Evolutionary conservation across 2,113 vertebrate species (phyloP).

Genomic region (Siniperca knerii): DNA sequence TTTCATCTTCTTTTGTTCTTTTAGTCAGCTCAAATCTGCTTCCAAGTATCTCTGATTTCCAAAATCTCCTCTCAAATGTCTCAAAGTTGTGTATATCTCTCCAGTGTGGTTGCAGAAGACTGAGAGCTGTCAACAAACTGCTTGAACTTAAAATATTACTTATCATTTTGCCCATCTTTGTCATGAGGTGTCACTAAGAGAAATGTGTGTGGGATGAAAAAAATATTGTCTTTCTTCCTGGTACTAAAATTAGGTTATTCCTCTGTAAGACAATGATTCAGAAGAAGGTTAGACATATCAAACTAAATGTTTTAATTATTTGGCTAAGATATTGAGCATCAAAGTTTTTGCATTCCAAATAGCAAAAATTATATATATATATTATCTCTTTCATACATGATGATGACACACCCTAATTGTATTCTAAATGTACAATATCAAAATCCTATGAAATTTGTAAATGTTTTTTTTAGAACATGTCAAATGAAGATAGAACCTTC

Average conservation of each 20-base stretch:
- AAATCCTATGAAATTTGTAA: too few species aligned
- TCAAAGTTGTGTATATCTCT: neutral
- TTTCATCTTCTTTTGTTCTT: neutral
- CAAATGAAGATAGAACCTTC: too few species aligned
- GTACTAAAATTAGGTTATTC: neutral
- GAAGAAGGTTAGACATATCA: neutral
- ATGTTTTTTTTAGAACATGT: too few species aligned
- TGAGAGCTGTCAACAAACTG: too few species aligned
- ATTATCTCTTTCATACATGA: too few species aligned
- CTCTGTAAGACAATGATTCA: neutral
- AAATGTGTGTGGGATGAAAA: neutral
- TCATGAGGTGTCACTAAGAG: fast-evolving
- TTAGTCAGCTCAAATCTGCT: neutral
- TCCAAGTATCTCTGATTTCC: neutral
- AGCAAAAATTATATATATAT: too few species aligned
- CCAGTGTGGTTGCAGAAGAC: neutral
- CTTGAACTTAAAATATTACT: neutral
- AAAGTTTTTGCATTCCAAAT: too few species aligned
- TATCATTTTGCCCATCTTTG: neutral
- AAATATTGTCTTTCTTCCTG: neutral
- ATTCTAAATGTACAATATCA: too few species aligned
- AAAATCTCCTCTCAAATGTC: neutral
- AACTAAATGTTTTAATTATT: too few species aligned
- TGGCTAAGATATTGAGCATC: too few species aligned
- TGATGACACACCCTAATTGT: too few species aligned